Base-by-base conservation (phyloP, 1,140 invertebrate genomes). In the Luehdorfia chinensis region DNA sequence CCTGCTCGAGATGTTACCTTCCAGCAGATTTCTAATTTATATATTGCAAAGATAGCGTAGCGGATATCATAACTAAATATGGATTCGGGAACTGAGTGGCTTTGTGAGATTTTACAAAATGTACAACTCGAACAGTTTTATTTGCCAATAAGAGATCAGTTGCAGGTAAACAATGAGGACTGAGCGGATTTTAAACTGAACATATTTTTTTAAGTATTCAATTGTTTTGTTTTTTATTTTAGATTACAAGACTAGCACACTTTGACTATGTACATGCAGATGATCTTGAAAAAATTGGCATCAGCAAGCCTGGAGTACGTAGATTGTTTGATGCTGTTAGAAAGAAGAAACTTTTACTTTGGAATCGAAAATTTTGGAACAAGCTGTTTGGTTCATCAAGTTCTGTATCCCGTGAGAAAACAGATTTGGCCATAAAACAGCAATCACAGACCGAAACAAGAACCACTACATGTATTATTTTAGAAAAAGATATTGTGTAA, bases 181-280 rank as follows among this genome's bases (percentile, higher is more conserved):
- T 47, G 33, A 7, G 56, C 30, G 11, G 32, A 16, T 32, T n/a
- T 25, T 27, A 21, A 25, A 12, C 8, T 5, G 2, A 8, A 37
- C 12, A 37, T 23, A 14, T 13, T 13, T 8, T 14, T 6, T 23
- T 6, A 23, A 23, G 8, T 6, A 18, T 21, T 23, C 19, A 31
- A 19, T 16, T 28, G 5, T 30, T 3, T 34, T 27, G 34, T 30
- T 23, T 43, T 33, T 56, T 37, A 32, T 79, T 83, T 55, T 84
- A 93, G 90, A 92, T 98, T 8, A 95, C 95, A 7, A 89, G 95
- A 50, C 75, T 98, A 52, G 91, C 95, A 23, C 97, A 99, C 81
- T 99, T 99, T 87, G 97, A 99, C 53, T 97, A 97, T 91, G 97
- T 98, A 2, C 94, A 95, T 62, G 76, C 93, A 0, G 96, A 98